Conservation (phyloP, 2,113 vertebrate species). For the Oncorhynchus keta region DNA sequence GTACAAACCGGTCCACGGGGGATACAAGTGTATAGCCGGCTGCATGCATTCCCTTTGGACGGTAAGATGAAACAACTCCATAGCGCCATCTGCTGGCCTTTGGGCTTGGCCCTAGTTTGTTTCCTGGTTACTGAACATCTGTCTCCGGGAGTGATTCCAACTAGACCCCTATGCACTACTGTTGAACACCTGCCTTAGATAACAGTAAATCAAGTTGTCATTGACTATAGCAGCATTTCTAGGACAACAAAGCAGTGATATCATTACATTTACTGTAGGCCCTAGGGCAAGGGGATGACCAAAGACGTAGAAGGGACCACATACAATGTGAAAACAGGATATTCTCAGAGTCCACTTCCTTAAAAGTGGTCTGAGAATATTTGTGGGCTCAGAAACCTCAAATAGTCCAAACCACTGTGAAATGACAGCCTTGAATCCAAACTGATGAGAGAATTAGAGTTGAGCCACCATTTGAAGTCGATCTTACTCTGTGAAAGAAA, state of each 20-base stretch:
- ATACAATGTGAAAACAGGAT: constrained; percentile 17
- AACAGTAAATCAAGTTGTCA: too few relatives aligned
- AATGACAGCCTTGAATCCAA: constrained; percentile 26
- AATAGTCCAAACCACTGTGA: constrained; percentile 38
- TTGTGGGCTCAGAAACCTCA: constrained; percentile 55
- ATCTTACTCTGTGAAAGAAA: constrained; percentile 21
- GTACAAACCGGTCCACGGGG: too few relatives aligned
- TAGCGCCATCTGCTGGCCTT: too few relatives aligned
- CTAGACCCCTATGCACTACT: too few relatives aligned
- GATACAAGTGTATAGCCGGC: too few relatives aligned
- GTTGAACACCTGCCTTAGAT: neutral
- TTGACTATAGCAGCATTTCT: neutral
- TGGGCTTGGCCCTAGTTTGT: too few relatives aligned
- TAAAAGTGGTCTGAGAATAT: constrained; percentile 49
- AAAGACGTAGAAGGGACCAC: neutral
- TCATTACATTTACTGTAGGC: neutral
- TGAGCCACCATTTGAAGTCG: constrained; percentile 25
- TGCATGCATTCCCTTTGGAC: too few relatives aligned
- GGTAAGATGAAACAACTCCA: too few relatives aligned
- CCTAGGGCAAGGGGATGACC: neutral
- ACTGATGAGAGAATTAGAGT: constrained; percentile 31
- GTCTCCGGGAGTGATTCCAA: too few relatives aligned
- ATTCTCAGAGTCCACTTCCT: constrained; percentile 62
- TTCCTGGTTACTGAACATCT: too few relatives aligned
- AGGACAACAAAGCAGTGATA: neutral